Base-by-base conservation (phyloP, 2,797 vertebrate species). In the Telmatherina bonti region DNA sequence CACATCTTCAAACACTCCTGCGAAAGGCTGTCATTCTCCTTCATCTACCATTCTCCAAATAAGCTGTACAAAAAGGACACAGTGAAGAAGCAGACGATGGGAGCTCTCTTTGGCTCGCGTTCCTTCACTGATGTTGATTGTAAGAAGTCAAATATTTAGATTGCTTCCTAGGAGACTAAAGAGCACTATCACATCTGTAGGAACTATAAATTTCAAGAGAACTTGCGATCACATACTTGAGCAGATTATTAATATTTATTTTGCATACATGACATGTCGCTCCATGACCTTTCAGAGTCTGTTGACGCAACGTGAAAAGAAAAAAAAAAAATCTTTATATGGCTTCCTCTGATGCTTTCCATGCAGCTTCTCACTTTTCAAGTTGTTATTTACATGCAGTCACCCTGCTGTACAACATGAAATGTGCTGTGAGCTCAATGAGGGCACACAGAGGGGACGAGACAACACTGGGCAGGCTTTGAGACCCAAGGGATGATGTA, bases 81-180 rank as follows among this genome's bases (percentile, higher is more conserved):
- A 10, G 43, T 1, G 27, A 62, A 53, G 61, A 52, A 55, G 41
- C 9, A 69, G 30, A 71, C 1, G 53, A 41, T 4, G 31, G 54
- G 55, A 18, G 67, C 38, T 3, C 74, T 81, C 59, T 70, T 72
- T 60, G 20, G 61, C 29, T 12, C 73, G 63, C 59, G n/a, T 72
- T 81, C 61, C 56, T 41, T 20, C 60, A 55, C 22, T 31, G 71
- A 72, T 70, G 79, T 45, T 29, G 31, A 22, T 68, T 67, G 62
- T 65, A 77, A 43, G 0, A 67, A 72, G 67, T 85, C 85, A 85
- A 86, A 90, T 85, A 86, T 86, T 85, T 85, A 85, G 81, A 83
- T 26, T 30, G 62, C 56, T 71, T 62, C 64, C 29, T 65, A 38
- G 57, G 51, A 55, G 56, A 55, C 22, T 38, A 47, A 47, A 53